A percentile compares a stretch with the other conserved stretches of the same genome.
These are phyloP conservation scores for Balaeniceps rex DNA, from an alignment of 2,113 vertebrate genomes.

Conservation along the genomic window DNA sequence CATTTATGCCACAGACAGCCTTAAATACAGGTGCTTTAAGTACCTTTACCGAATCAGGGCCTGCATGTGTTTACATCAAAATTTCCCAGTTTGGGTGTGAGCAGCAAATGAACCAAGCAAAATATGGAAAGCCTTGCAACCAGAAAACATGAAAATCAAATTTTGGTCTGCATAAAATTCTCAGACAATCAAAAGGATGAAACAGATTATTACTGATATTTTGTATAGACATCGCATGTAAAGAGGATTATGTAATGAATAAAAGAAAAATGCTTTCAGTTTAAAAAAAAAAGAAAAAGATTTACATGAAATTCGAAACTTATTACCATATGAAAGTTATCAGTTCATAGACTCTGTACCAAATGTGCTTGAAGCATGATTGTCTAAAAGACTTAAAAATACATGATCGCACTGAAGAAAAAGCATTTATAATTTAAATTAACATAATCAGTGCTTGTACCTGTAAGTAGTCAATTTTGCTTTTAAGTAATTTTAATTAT, in stretches of 20 bases:
- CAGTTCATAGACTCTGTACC: neutral
- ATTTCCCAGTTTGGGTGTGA: neutral
- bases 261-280: conserved; percentile 39
- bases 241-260: conserved; percentile 56
- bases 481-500: conserved; percentile 70
- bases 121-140: neutral
- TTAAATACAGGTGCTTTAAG: neutral
- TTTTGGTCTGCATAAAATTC: neutral
- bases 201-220: conserved; percentile 22
- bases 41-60: neutral
- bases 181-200: neutral
- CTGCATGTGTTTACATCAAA: neutral
- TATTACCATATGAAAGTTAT: conserved; percentile 50
- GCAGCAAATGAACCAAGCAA: neutral
- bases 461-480: conserved; percentile 67
- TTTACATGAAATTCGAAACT: conserved; percentile 42
- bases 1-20: neutral
- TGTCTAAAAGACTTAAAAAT: conserved; percentile 67
- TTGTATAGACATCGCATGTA: neutral
- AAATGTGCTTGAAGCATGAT: conserved; percentile 43
- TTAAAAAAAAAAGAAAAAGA: neutral
- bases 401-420: conserved; percentile 41
- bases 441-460: conserved; percentile 68
- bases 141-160: neutral
- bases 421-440: conserved; percentile 71